Conservation (phyloP, 2,797 vertebrate species). For the Lepidocolaptes lacrymiger region DNA sequence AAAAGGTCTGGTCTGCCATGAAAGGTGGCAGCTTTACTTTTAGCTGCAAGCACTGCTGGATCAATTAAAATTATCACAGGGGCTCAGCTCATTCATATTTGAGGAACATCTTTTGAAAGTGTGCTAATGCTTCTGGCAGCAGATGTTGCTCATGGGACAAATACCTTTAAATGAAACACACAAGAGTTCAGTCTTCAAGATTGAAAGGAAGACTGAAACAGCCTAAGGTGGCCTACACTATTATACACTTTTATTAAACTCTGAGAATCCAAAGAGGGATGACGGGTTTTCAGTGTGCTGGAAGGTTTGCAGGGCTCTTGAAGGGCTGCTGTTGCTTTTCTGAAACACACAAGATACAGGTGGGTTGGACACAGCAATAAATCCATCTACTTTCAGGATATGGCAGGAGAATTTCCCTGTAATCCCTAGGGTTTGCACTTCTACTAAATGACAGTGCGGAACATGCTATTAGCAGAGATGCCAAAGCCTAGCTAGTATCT, state of each 20-base stretch:
- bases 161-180: slow-evolving; percentile 27
- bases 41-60: not conserved
- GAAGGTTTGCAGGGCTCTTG: not conserved
- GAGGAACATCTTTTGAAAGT: not conserved
- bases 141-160: slow-evolving; percentile 8
- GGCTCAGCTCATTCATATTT: not conserved
- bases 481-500: not conserved
- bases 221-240: not conserved
- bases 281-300: not conserved
- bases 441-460: slow-evolving; percentile 37
- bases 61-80: slow-evolving; percentile 8
- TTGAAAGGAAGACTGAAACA: slow-evolving; percentile 22
- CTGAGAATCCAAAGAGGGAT: not conserved
- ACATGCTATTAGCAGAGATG: slow-evolving; percentile 13
- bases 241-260: slow-evolving; percentile 5
- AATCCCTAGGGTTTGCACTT: slow-evolving; percentile 14
- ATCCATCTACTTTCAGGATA: slow-evolving; percentile 29
- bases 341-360: not conserved
- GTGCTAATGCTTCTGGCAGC: not conserved
- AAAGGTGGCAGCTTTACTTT: not conserved
- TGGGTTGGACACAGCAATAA: not conserved
- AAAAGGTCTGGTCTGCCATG: not conserved
- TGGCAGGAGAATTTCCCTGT: not conserved
- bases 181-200: not conserved
- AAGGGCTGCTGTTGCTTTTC: slow-evolving; percentile 19